Evolutionary conservation across 2,888 invertebrate genomes (phyloP), one percentile per base, ranked within the genome.

Genomic region (Heterodera filipjevi): DNA sequence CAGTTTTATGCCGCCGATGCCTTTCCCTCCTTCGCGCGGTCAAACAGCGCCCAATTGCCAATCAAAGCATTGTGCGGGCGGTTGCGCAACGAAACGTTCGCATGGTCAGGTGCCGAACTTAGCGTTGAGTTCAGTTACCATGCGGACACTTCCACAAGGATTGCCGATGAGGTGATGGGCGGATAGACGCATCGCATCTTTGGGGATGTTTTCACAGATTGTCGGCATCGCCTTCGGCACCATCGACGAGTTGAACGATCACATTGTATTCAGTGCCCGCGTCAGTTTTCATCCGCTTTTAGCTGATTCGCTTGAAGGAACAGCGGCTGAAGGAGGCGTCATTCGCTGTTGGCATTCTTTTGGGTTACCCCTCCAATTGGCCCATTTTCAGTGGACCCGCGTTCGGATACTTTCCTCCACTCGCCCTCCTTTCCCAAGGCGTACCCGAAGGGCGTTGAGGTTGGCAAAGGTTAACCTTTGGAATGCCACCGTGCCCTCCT

Each of bases 351-450:
- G 16, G 39, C 59, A 39, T 49, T 27, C 49, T 30, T n/a, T 32
- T n/a, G 39, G 10, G 5, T n/a, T 35, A 66, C n/a, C 19, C 22
- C 46, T 19, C 30, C 6, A 76, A 22, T n/a, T 10, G 22, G 53
- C 16, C 14, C 30, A 76, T 19, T 53, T 82, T 35, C 71, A 82
- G 83, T 82, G 68, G 74, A 71, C 3, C 68, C 73, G 64, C 71
- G 75, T 35, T 66, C 64, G 33, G 53, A 74, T 33, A 66, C 71
- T 6, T 49, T 53, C 46, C 71, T 85, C 44, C 83, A 81, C 74
- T 86, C 86, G 64, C 84, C 85, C 30, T 81, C 82, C 68, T 86
- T 78, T 72, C 86, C 85, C n/a, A 82, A 82, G 39, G 46, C 77
- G 1, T 86, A 86, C 68, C 83, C 85, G 19, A 66, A 78, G 49